phyloP scores from a whole-genome alignment of 2,888 invertebrate genomes.

The Hymenopus coronatus region DNA sequence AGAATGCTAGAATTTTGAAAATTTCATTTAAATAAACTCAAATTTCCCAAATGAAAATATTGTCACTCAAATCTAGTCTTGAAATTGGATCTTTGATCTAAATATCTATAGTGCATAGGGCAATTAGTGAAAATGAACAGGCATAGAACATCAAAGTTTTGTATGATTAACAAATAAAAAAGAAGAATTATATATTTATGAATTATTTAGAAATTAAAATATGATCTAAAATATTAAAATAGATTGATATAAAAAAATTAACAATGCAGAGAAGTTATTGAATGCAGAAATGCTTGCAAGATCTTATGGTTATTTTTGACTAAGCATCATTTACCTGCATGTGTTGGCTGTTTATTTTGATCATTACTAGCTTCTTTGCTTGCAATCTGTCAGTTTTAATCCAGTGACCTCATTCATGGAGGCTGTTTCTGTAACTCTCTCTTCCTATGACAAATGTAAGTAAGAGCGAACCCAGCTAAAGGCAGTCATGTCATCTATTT shows the following conservation, averaged over 20 bases:
- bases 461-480: background rate
- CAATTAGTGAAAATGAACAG: too few relatives aligned
- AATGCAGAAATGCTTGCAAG: background rate
- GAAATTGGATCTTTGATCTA: too few relatives aligned
- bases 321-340: background rate
- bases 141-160: too few relatives aligned
- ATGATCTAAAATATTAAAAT: too few relatives aligned
- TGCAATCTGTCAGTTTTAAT: background rate
- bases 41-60: too few relatives aligned
- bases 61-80: too few relatives aligned
- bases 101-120: too few relatives aligned
- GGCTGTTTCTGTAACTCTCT: background rate
- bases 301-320: background rate
- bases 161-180: too few relatives aligned
- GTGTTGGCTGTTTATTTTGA: background rate
- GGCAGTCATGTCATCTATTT: background rate
- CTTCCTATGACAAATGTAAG: background rate
- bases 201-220: too few relatives aligned
- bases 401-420: background rate
- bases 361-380: background rate
- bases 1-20: too few relatives aligned
- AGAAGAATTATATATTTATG: too few relatives aligned
- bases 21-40: too few relatives aligned
- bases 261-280: background rate
- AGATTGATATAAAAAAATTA: background rate